Conservation (phyloP, 2,113 vertebrate genomes). For the Podiceps cristatus region DNA sequence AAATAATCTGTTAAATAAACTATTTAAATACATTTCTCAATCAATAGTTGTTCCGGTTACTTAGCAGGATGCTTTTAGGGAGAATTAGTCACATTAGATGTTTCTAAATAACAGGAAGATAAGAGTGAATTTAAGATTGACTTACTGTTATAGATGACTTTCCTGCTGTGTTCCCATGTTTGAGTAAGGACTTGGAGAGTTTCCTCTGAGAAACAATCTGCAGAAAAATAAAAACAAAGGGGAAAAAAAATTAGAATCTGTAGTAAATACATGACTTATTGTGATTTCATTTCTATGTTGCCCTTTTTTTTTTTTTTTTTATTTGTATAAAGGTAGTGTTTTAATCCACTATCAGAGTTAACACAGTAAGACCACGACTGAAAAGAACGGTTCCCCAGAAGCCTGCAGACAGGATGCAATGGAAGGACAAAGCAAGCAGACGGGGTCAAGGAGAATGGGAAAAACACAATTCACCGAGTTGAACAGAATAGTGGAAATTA, state of each 20-base stretch:
- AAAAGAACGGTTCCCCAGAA: neutral
- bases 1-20: neutral
- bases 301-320: neutral
- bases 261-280: neutral
- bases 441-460: neutral
- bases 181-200: slow-evolving; percentile 92
- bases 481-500: neutral
- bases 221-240: slow-evolving; percentile 48
- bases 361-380: neutral
- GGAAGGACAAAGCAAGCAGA: neutral
- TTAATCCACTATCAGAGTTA: neutral
- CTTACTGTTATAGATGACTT: slow-evolving; percentile 95
- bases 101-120: neutral
- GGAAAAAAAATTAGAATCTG: neutral
- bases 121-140: neutral
- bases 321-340: neutral
- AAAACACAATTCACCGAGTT: neutral
- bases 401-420: neutral
- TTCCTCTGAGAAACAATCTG: slow-evolving; percentile 98
- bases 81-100: neutral
- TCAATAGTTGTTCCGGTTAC: neutral
- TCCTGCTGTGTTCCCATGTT: slow-evolving; percentile 92
- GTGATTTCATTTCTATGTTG: neutral
- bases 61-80: slow-evolving; percentile 1
- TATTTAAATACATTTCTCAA: neutral